Evolutionary conservation across 2,888 invertebrate species (phyloP).

Genomic region (Euzophera pinguis): DNA sequence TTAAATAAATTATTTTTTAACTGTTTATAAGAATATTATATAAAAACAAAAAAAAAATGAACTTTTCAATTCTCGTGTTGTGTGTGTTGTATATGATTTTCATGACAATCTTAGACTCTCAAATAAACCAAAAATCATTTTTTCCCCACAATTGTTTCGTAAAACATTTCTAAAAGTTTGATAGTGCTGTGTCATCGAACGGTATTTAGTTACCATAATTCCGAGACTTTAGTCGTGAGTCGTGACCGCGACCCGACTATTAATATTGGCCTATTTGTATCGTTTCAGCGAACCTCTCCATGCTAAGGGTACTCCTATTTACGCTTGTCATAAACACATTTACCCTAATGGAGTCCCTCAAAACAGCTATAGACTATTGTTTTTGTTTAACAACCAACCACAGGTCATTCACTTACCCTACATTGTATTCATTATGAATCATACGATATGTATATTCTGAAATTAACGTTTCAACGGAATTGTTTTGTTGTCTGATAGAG

Average conservation of each 20-base stretch:
- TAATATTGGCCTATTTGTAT: constrained; percentile 49
- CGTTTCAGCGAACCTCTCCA: constrained; percentile 45
- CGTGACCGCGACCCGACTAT: constrained; percentile 50
- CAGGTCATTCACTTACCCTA: constrained; percentile 38
- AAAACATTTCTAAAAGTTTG: too few species aligned
- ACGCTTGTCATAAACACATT: constrained; percentile 68
- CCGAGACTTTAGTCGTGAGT: constrained; percentile 40
- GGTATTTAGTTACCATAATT: constrained; percentile 31
- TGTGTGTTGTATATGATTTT: too few species aligned
- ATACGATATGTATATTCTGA: constrained; percentile 25
- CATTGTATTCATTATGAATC: constrained; percentile 34
- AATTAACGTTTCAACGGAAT: constrained; percentile 25
- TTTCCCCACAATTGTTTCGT: too few species aligned
- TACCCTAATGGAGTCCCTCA: constrained; percentile 64
- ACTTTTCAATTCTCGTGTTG: too few species aligned
- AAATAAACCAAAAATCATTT: too few species aligned
- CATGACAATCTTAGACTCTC: too few species aligned
- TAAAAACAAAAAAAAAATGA: too few species aligned
- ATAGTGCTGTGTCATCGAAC: not conserved
- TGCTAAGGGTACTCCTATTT: constrained; percentile 26
- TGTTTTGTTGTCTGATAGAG: constrained; percentile 2
- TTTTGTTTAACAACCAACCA: constrained; percentile 55
- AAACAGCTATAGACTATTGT: constrained; percentile 47
- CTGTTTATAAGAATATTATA: too few species aligned
- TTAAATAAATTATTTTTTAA: too few species aligned